Evolutionary conservation across 2,797 vertebrate species (phyloP).

Genomic region (Fratercula arctica): DNA sequence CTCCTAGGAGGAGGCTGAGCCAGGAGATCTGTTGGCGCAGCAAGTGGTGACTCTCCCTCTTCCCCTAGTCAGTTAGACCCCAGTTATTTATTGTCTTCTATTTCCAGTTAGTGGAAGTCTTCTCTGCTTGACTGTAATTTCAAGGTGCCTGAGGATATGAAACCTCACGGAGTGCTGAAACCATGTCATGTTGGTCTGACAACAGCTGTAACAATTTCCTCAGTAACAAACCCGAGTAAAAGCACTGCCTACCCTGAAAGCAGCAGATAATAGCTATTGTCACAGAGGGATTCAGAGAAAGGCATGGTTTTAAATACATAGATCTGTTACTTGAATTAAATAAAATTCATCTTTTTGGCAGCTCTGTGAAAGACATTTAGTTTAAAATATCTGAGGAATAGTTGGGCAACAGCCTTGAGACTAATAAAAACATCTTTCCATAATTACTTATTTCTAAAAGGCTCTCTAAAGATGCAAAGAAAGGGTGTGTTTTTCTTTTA

Average conservation of each 20-base stretch:
- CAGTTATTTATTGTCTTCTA: neutral
- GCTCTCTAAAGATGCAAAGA: neutral
- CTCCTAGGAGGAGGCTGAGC: neutral
- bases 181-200: neutral
- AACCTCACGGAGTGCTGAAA: neutral
- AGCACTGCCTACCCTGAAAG: neutral
- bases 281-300: neutral
- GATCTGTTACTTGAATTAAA: neutral
- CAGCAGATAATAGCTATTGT: neutral
- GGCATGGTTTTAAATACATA: neutral
- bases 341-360: neutral
- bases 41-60: neutral
- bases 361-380: neutral
- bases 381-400: neutral
- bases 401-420: neutral
- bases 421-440: neutral
- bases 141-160: neutral
- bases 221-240: neutral
- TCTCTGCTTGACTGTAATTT: neutral
- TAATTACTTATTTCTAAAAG: neutral
- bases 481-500: neutral
- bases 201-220: neutral
- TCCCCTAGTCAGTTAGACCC: neutral
- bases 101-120: neutral
- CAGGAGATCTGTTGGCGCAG: accelerated